A percentile compares a stretch with the other conserved stretches of the same genome.
Evolutionary conservation across 1,140 invertebrate genomes (phyloP).

Genomic region (Ditylenchus dipsaci): DNA sequence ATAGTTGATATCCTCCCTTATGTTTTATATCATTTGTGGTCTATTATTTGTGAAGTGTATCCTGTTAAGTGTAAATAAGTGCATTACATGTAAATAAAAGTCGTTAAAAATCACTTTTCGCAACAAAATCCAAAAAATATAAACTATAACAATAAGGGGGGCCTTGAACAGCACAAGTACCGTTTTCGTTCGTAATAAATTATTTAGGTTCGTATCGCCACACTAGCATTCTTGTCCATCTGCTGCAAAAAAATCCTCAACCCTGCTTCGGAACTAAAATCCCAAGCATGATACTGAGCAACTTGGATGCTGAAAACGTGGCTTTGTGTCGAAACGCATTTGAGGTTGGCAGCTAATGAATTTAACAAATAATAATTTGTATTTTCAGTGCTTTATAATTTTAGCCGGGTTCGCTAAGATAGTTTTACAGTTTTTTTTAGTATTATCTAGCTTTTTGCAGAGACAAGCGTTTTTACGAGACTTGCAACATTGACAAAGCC

Average conservation of each 20-base stretch:
- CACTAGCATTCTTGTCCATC: constrained; percentile 12
- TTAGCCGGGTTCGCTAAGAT: not conserved
- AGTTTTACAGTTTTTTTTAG: not conserved
- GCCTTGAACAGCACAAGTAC: no score
- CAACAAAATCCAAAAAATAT: no score
- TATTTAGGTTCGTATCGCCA: constrained; percentile 23
- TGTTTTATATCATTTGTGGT: no score
- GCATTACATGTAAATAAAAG: no score
- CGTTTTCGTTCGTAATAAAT: no score
- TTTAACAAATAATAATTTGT: no score
- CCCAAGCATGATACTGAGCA: constrained; percentile 13
- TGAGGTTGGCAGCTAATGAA: not conserved
- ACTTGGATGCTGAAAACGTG: constrained; percentile 22
- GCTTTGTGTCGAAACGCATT: constrained; percentile 20
- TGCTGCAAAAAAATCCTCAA: not conserved
- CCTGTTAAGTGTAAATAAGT: no score
- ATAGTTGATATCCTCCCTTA: no score
- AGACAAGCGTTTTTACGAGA: constrained; percentile 18
- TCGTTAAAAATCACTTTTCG: no score
- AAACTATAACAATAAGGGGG: no score
- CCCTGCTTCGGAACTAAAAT: constrained; percentile 12
- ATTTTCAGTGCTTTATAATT: constrained; percentile 20
- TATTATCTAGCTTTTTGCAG: not conserved
- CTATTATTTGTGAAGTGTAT: no score
- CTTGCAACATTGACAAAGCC: constrained; percentile 29